Conservation (phyloP, 1,140 invertebrate genomes). For the Drosophila ercepeae region DNA sequence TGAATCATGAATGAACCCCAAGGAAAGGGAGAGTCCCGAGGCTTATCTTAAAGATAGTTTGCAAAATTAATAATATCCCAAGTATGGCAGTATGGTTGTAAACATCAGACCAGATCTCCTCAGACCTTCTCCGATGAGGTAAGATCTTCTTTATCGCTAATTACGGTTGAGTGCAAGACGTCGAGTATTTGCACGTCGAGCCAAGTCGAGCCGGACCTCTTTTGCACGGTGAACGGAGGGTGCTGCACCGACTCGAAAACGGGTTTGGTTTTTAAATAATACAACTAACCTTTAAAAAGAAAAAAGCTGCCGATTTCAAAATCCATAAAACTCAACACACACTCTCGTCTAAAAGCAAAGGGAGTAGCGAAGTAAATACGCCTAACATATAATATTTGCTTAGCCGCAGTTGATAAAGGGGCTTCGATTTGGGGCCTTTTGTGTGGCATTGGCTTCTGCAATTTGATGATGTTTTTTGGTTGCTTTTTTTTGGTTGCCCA, state of each 20-base stretch:
- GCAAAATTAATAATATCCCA: background rate
- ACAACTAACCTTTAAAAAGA: constrained; percentile 59
- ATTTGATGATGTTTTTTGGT: constrained; percentile 27
- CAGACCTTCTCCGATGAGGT: constrained; percentile 17
- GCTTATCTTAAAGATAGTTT: background rate
- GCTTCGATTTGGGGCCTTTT: constrained; percentile 55
- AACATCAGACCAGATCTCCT: constrained; percentile 9
- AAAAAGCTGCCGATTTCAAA: constrained; percentile 50
- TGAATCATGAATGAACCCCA: no score
- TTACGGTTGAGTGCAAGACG: constrained; percentile 35
- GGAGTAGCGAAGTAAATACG: constrained; percentile 41
- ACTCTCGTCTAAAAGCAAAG: constrained; percentile 7
- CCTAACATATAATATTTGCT: constrained; percentile 36
- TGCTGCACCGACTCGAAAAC: constrained; percentile 36
- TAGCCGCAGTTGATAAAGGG: constrained; percentile 47
- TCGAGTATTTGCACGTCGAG: constrained; percentile 30
- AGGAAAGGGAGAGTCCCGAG: no score
- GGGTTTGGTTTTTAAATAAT: constrained; percentile 62
- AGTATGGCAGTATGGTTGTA: background rate
- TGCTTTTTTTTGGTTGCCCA: constrained; percentile 6
- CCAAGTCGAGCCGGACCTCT: constrained; percentile 39
- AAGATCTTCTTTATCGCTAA: constrained; percentile 50
- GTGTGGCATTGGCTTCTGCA: constrained; percentile 60
- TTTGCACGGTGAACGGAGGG: constrained; percentile 39
- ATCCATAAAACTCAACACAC: constrained; percentile 50